These are phyloP conservation scores for Semnopithecus entellus DNA, from an alignment of 2,113 vertebrate genomes.

Conservation along the genomic window DNA sequence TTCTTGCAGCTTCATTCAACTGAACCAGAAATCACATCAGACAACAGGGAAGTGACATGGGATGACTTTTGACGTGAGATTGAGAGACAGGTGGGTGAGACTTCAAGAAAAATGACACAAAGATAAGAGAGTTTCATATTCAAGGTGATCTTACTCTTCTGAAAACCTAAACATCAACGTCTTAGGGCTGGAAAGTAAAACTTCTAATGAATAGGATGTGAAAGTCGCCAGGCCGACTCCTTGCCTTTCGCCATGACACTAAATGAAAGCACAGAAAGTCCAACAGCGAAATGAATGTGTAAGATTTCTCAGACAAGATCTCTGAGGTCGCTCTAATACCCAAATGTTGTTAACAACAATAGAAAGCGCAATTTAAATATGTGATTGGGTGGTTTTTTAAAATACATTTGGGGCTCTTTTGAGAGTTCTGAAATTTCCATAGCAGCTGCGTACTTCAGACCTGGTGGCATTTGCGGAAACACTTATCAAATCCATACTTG, in stretches of 20 bases:
- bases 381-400: not conserved
- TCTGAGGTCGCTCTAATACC: not conserved
- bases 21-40: not conserved
- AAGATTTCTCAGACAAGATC: not conserved
- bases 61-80: fast-evolving
- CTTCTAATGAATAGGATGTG: not conserved
- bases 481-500: conserved; percentile 77
- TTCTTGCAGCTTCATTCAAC: fast-evolving
- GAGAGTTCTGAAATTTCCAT: conserved; percentile 61
- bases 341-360: not conserved
- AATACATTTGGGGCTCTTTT: not conserved
- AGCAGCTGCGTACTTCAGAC: conserved; percentile 51
- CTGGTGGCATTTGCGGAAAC: conserved; percentile 72
- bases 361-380: not conserved
- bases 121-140: not conserved
- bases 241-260: not conserved
- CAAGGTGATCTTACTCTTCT: not conserved
- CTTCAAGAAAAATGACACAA: fast-evolving
- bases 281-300: fast-evolving
- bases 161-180: conserved; percentile 56
- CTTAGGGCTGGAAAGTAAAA: conserved; percentile 56
- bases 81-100: not conserved
- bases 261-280: conserved; percentile 37
- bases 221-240: not conserved
- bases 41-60: fast-evolving